Base-by-base conservation (phyloP, 2,888 invertebrate species). In the Pristionchus entomophagus region DNA sequence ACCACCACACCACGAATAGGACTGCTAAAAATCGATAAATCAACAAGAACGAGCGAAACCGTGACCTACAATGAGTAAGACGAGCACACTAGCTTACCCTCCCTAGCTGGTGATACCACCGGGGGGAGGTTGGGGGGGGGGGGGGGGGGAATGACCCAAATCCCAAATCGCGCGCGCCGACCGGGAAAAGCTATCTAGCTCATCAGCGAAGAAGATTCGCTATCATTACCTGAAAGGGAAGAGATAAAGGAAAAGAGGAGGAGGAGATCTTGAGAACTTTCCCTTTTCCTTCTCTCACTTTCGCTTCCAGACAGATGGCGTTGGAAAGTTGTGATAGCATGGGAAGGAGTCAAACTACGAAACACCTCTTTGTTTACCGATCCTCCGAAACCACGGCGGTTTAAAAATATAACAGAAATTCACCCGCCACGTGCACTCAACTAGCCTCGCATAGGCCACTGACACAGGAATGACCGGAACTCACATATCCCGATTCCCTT, bases 141-240 rank as follows among this genome's bases (percentile, higher is more conserved):
- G n/a, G n/a, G n/a, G n/a, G n/a, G n/a, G n/a, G 73, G 73, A 73
- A 45, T 73, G 73, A 73, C 73, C 73, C 73, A 73, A 73, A 73
- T 73, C 73, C 41, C 73, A n/a, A n/a, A n/a, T n/a, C n/a, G n/a
- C n/a, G n/a, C n/a, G n/a, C n/a, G n/a, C n/a, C n/a, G n/a, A n/a
- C n/a, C 73, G 73, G 73, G 45, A 73, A 73, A 73, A 73, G 73
- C 73, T 73, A 73, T 73, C 73, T 73, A 73, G 73, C 73, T 73
- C 73, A 73, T 73, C 73, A 73, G 73, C 65, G 35, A 65, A 26
- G 35, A 65, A 26, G 26, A 73, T 73, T 73, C 41, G 22, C 73
- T 73, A 73, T 73, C 73, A 73, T 32, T 73, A 45, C 73, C 41
- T 38, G 73, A 10, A 73, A 1, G 73, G 73, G 38, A 29, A 69